phyloP scores from a whole-genome alignment of 2,113 vertebrate genomes.

The Mormoops blainvillei region DNA sequence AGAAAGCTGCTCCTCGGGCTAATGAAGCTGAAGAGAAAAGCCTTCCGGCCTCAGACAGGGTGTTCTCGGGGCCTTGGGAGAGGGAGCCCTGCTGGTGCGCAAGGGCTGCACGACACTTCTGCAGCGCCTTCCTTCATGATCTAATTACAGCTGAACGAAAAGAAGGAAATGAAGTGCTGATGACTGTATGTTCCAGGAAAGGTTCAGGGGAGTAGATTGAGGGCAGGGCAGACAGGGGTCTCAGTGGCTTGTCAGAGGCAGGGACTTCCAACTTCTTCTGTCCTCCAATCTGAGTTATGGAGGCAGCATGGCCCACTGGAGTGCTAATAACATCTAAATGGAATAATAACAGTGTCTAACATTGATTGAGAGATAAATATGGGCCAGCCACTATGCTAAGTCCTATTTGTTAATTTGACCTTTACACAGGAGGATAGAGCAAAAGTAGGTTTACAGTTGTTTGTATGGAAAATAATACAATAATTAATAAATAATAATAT shows the following conservation, averaged over 20 bases:
- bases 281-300: background rate
- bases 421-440: background rate
- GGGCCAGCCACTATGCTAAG: background rate
- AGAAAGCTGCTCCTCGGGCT: background rate
- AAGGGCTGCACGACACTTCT: background rate
- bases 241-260: background rate
- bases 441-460: background rate
- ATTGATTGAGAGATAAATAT: accelerated
- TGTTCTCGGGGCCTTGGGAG: background rate
- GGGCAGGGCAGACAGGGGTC: background rate
- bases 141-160: background rate
- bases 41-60: background rate
- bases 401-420: background rate
- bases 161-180: background rate
- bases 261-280: background rate
- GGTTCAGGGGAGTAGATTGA: background rate
- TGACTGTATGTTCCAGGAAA: background rate
- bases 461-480: background rate
- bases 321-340: background rate
- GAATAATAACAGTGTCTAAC: background rate
- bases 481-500: background rate
- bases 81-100: background rate
- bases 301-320: background rate
- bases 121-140: background rate
- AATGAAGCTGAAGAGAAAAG: background rate